Percentiles rank a stretch among this genome's conserved stretches.
These are phyloP conservation scores for Apodemus agrarius DNA, from an alignment of 2,797 vertebrate genomes.

Conservation along the genomic window DNA sequence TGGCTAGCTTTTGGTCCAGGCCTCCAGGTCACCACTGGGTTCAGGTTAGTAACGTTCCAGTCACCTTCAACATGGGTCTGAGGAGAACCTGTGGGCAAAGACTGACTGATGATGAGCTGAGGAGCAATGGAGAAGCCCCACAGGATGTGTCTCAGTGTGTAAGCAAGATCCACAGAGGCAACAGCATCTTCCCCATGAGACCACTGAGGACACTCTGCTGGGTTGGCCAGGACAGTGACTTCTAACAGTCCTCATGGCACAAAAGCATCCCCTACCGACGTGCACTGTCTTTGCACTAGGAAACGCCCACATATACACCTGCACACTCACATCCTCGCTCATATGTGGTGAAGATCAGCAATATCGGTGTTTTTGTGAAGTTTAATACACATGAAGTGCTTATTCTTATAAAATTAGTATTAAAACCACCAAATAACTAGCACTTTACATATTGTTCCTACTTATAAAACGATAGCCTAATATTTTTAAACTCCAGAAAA, in stretches of 20 bases:
- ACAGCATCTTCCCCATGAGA: background rate
- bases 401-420: background rate
- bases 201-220: rapidly evolving
- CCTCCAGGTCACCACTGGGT: background rate
- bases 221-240: background rate
- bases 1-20: background rate
- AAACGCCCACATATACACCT: background rate
- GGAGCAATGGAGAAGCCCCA: background rate
- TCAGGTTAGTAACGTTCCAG: background rate
- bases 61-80: background rate
- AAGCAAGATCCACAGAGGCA: background rate
- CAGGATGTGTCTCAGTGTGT: rapidly evolving
- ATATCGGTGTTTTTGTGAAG: background rate
- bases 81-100: background rate
- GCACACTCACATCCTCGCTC: background rate
- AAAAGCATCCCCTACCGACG: background rate
- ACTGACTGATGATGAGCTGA: background rate
- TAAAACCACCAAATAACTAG: background rate
- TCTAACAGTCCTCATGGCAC: rapidly evolving
- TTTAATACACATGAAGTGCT: background rate
- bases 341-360: background rate
- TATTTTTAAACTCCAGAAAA: conserved; percentile 32
- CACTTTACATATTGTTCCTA: background rate
- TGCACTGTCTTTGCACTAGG: background rate
- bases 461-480: conserved; percentile 25